Base-by-base conservation (phyloP, 1,140 invertebrate genomes). In the Pseudachorutes palmiensis region DNA sequence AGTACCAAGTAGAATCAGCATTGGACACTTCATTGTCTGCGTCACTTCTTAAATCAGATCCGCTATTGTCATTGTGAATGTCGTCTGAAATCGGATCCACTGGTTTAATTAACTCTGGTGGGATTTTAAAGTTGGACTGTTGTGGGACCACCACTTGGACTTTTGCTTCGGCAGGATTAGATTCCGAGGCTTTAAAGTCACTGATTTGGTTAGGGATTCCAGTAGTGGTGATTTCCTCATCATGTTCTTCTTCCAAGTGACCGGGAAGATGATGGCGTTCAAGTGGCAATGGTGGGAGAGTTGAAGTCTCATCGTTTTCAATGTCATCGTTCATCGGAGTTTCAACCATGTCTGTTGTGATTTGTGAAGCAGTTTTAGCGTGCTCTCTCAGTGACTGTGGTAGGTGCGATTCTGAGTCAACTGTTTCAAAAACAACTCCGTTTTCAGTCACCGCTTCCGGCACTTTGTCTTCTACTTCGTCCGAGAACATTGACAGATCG, bases 361-460 rank as follows among this genome's bases (percentile, higher is more conserved):
- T 14, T 22, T 12, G 5, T 22, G 26, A 5, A 5, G 26, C 51
- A 9, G 14, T 30, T 29, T 26, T 24, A 29, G 3, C 26, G 9
- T 12, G 9, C 12, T n/a, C n/a, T 16, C 24, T 12, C 24, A 30
- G 2, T 29, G 30, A 28, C 3, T 5, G 9, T 60, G 58, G 71
- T 3, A n/a, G 72, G 55, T 16, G 67, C 36, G 29, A 75, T 65
- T 28, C 2, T n/a, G 74, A 9, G 75, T 33, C 12, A 76, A 72
- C 48, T 72, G n/a, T 49, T 75, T 76, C 75, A 75, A 76, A 12
- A 76, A 84, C 82, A 85, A 79, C 83, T 81, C 41, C 83, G 61
- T 48, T 63, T 41, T 63, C 33, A 9, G 30, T 48, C 2, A n/a
- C 41, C 14, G 14, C 12, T 24, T 3, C 14, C 14, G 32, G 2